Percentiles rank a stretch among this genome's conserved stretches.
phyloP scores from a whole-genome alignment of 2,888 invertebrate species.

The Teleogryllus oceanicus region DNA sequence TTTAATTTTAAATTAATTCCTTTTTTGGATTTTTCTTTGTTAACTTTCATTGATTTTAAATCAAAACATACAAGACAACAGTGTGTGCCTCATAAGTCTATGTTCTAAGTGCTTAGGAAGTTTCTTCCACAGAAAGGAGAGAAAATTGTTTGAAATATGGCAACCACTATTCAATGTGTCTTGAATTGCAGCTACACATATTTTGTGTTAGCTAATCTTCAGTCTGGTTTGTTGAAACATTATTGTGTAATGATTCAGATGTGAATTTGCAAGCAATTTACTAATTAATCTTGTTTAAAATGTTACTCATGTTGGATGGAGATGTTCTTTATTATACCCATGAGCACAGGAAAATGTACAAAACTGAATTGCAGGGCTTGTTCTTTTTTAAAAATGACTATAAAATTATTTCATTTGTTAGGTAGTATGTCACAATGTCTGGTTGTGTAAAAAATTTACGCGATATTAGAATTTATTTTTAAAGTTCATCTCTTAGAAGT shows the following conservation, averaged over 20 bases:
- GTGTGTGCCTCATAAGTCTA: too few relatives aligned
- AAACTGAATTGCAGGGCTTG: constrained; percentile 21
- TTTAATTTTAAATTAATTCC: too few relatives aligned
- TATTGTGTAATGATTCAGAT: neutral
- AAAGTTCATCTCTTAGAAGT: neutral
- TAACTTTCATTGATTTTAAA: too few relatives aligned
- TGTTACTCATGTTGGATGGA: neutral
- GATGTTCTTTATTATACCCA: constrained; percentile 23
- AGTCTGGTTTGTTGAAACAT: too few relatives aligned
- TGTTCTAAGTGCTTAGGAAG: too few relatives aligned
- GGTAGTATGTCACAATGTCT: neutral
- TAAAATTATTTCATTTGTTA: constrained; percentile 18
- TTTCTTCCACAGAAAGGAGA: too few relatives aligned
- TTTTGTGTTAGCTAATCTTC: too few relatives aligned
- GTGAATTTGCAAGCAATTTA: constrained; percentile 2
- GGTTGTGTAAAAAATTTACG: constrained; percentile 1
- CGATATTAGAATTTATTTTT: constrained; percentile 18
- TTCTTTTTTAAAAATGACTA: neutral
- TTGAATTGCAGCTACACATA: too few relatives aligned
- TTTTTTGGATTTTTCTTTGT: too few relatives aligned
- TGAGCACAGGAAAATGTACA: constrained; percentile 30
- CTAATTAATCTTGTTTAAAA: constrained; percentile 21
- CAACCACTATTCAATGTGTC: too few relatives aligned
- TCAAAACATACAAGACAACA: too few relatives aligned
- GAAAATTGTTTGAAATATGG: too few relatives aligned